Evolutionary conservation across 2,888 invertebrate genomes (phyloP).

Genomic region (Gisinianus flammeolus): DNA sequence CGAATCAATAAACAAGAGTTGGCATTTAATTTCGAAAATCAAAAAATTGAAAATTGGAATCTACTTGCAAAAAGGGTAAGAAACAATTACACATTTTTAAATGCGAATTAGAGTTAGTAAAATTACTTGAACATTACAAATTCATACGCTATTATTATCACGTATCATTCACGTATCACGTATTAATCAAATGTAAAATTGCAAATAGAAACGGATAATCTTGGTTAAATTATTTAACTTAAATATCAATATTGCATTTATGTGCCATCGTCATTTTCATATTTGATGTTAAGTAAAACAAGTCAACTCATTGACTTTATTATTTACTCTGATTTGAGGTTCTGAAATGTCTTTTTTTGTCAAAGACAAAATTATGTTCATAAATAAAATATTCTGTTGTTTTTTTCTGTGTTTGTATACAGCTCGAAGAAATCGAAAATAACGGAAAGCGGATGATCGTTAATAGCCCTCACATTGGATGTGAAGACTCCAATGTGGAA

Average conservation of each 20-base stretch:
- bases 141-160: not conserved
- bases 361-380: too few species aligned
- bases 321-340: too few species aligned
- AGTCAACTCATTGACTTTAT: too few species aligned
- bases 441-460: not conserved
- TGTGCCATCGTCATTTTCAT: too few species aligned
- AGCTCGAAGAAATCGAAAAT: slow-evolving; percentile 32
- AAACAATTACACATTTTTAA: not conserved
- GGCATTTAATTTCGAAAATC: slow-evolving; percentile 27
- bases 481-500: slow-evolving; percentile 17
- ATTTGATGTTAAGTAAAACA: too few species aligned
- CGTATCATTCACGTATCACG: not conserved
- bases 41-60: slow-evolving; percentile 28
- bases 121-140: not conserved
- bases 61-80: slow-evolving; percentile 32
- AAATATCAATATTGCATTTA: too few species aligned
- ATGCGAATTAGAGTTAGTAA: not conserved
- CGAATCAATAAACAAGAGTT: slow-evolving; percentile 39
- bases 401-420: not conserved
- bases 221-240: too few species aligned
- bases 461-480: not conserved
- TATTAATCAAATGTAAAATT: too few species aligned
- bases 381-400: not conserved
- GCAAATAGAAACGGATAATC: too few species aligned
- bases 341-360: too few species aligned